phyloP scores from a whole-genome alignment of 2,113 vertebrate genomes.

The Gorilla gorilla region DNA sequence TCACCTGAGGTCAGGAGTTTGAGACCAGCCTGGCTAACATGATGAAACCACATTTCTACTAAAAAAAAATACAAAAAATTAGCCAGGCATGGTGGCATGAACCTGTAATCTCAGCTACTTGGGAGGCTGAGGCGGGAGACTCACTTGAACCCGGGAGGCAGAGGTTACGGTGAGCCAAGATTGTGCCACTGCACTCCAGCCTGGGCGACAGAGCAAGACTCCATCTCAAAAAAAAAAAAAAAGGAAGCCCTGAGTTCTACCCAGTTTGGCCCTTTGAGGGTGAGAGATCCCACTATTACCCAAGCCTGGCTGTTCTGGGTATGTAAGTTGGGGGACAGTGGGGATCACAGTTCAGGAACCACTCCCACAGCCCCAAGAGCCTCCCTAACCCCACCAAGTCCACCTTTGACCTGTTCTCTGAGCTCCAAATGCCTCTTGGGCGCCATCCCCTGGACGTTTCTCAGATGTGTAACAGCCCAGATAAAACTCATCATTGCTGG shows the following conservation, averaged over 20 bases:
- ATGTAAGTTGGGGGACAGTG: neutral
- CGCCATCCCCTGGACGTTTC: neutral
- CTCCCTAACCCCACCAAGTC: neutral
- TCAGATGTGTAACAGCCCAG: neutral
- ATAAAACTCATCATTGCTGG: neutral
- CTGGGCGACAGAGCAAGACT: fast-evolving
- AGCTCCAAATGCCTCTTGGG: neutral
- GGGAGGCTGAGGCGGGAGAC: too few species aligned
- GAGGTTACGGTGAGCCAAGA: too few species aligned
- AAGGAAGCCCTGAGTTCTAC: neutral
- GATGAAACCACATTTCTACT: too few species aligned
- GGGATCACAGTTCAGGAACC: neutral
- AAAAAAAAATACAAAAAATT: too few species aligned
- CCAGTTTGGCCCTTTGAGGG: too few species aligned
- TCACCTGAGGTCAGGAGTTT: too few species aligned
- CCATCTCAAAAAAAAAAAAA: too few species aligned
- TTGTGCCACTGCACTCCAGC: too few species aligned
- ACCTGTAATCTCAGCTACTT: too few species aligned
- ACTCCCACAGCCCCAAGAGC: neutral
- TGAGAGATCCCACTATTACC: neutral
- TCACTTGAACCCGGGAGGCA: too few species aligned
- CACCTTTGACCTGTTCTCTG: neutral
- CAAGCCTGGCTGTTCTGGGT: neutral
- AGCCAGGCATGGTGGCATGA: too few species aligned
- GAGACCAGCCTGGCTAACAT: too few species aligned